Percentiles rank a stretch among this genome's conserved stretches.
phyloP scores from a whole-genome alignment of 2,797 vertebrate genomes.

The Acomys russatus region DNA sequence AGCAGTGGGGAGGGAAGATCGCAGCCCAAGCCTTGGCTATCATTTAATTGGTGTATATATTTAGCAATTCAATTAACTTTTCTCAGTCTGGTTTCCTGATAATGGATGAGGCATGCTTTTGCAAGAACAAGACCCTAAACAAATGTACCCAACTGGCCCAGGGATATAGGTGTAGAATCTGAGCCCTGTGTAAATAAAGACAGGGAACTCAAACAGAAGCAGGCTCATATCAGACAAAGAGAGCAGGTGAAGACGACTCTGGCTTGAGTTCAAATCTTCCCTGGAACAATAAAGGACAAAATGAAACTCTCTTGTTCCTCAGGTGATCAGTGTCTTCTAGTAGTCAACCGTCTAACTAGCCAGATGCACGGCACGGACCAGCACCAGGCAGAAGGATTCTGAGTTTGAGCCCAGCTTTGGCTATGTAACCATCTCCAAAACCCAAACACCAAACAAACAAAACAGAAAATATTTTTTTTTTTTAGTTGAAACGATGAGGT shows the following conservation, averaged over 20 bases:
- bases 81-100: slow-evolving; percentile 33
- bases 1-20: background rate
- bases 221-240: background rate
- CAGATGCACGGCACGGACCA: background rate
- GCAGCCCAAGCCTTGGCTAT: background rate
- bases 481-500: background rate
- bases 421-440: background rate
- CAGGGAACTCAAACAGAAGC: background rate
- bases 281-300: background rate
- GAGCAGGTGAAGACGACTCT: background rate
- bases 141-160: background rate
- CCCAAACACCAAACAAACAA: background rate
- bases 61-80: background rate
- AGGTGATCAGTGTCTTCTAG: background rate
- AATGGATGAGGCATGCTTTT: background rate
- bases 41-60: background rate
- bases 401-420: background rate
- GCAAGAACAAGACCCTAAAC: background rate
- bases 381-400: background rate
- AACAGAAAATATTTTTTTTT: background rate
- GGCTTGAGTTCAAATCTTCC: slow-evolving; percentile 13
- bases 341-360: background rate
- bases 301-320: background rate
- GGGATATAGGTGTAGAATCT: background rate
- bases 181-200: background rate